Conservation (phyloP, 1,140 invertebrate genomes). For the Nephila pilipes region DNA sequence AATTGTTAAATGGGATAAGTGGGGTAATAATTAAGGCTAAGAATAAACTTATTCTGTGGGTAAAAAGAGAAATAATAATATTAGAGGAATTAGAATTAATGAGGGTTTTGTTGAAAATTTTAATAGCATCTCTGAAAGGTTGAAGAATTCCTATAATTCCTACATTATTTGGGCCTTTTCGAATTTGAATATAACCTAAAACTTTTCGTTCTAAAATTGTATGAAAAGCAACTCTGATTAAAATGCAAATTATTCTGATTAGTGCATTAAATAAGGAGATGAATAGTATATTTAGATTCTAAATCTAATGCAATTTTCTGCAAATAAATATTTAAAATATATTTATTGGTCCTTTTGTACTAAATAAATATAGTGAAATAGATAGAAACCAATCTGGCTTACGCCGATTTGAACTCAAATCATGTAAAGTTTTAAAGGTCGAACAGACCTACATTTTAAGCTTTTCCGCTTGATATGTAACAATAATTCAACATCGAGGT, state of each 20-base stretch:
- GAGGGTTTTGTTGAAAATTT: conserved; percentile 85
- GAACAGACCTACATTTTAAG: conserved; percentile 87
- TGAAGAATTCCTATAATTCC: conserved; percentile 85
- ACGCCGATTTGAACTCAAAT: conserved; percentile 89
- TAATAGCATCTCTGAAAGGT: conserved; percentile 86
- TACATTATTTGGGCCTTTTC: conserved; percentile 87
- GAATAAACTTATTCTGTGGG: conserved; percentile 83
- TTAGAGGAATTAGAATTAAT: conserved; percentile 82
- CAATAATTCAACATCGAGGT: conserved; percentile 91
- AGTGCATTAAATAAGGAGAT: conserved; percentile 77
- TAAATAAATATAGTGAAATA: conserved; percentile 84
- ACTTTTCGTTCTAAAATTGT: conserved; percentile 87
- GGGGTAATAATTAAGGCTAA: conserved; percentile 83
- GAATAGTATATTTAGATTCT: background rate
- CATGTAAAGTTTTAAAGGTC: conserved; percentile 89
- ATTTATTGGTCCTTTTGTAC: conserved; percentile 79
- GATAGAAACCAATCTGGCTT: conserved; percentile 89
- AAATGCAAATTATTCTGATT: conserved; percentile 83
- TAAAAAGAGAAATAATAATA: conserved; percentile 84
- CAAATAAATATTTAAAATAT: background rate
- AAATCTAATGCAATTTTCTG: conserved; percentile 37
- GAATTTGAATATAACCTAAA: conserved; percentile 86
- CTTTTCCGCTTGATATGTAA: conserved; percentile 84
- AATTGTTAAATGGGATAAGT: conserved; percentile 82
- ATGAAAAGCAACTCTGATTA: conserved; percentile 86